Conservation (phyloP, 2,797 vertebrate species). For the Galaxias olidus region DNA sequence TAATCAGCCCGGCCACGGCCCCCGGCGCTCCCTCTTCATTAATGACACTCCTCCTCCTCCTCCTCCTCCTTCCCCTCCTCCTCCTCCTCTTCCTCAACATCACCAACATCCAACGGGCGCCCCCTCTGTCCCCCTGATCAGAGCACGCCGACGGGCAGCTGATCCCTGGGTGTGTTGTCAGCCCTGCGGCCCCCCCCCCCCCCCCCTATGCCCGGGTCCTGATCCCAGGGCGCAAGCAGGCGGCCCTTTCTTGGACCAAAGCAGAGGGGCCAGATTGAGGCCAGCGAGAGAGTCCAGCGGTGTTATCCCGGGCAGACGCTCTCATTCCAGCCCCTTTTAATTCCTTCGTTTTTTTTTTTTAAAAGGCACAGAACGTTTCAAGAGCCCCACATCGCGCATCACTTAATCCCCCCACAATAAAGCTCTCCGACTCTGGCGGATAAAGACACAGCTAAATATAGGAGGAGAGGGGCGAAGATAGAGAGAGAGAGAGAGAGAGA, state of each 20-base stretch:
- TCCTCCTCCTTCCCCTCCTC: no score
- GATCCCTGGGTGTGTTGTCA: no score
- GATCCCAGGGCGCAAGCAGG: conserved; percentile 23
- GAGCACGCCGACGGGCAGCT: not conserved
- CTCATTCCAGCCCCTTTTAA: conserved; percentile 25
- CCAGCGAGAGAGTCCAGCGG: conserved; percentile 9
- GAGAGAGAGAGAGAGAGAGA: not conserved
- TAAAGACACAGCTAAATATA: conserved; percentile 56
- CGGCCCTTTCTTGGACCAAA: conserved; percentile 5
- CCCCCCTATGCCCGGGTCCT: no score
- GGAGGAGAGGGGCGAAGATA: conserved; percentile 14
- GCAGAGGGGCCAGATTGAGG: conserved; percentile 7
- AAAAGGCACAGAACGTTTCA: conserved; percentile 45
- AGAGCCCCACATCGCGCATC: conserved; percentile 38
- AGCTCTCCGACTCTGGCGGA: conserved; percentile 22
- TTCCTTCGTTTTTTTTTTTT: conserved; percentile 37
- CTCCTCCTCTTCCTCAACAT: conserved; percentile 27
- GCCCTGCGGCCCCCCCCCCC: no score
- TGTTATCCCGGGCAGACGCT: conserved; percentile 23
- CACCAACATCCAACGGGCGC: not conserved
- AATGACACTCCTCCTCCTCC: conserved; percentile 33
- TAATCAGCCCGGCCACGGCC: conserved; percentile 61
- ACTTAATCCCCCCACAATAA: conserved; percentile 36
- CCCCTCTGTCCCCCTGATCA: conserved; percentile 28
- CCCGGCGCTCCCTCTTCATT: conserved; percentile 51